Evolutionary conservation across 2,888 invertebrate genomes (phyloP).

Genomic region (Limnephilus lunatus): DNA sequence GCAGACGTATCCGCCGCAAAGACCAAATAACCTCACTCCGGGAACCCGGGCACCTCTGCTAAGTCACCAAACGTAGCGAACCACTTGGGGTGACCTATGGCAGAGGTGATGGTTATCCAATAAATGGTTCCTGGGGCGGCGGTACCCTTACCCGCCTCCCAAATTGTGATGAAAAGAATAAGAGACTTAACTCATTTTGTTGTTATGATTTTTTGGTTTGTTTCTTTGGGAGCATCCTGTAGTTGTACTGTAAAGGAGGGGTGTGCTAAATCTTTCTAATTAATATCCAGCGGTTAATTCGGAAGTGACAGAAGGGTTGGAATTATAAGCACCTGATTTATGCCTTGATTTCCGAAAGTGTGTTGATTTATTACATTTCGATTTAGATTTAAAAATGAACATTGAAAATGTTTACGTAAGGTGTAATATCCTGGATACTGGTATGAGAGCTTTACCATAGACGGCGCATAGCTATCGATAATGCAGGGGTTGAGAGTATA

Average conservation of each 20-base stretch:
- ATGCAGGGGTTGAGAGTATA: too few species aligned
- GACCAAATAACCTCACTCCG: too few species aligned
- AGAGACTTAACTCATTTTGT: background rate
- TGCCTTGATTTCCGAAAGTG: background rate
- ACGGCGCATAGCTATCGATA: too few species aligned
- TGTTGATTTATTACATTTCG: background rate
- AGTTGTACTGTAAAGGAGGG: background rate
- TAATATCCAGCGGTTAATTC: constrained; percentile 11
- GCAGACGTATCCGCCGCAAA: too few species aligned
- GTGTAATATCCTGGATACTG: too few species aligned
- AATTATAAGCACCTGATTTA: background rate
- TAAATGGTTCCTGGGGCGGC: too few species aligned
- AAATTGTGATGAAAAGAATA: background rate
- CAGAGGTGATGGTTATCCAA: too few species aligned
- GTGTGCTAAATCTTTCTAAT: constrained; percentile 4
- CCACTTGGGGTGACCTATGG: too few species aligned
- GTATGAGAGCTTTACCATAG: too few species aligned
- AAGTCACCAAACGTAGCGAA: too few species aligned
- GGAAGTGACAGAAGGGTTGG: background rate
- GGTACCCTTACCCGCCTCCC: too few species aligned
- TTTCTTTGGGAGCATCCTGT: background rate
- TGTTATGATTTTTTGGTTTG: background rate
- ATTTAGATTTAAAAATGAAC: background rate
- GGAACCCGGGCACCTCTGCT: too few species aligned
- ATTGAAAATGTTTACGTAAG: background rate